Percentiles rank a stretch among this genome's conserved stretches.
phyloP scores from a whole-genome alignment of 2,113 vertebrate species.

The Nematolebias whitei region DNA sequence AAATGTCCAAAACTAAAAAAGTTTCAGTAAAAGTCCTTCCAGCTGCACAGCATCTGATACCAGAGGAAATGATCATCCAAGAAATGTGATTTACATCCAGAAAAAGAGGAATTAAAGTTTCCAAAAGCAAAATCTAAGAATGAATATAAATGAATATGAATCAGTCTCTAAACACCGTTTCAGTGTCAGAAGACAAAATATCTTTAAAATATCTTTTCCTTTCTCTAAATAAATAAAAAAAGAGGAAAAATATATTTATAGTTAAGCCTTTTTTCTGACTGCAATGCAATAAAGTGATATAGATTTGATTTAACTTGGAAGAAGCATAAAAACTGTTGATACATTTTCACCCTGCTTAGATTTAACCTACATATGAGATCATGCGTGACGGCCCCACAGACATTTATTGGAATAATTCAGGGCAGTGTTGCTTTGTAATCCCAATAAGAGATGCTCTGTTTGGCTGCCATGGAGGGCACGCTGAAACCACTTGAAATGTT shows the following conservation, averaged over 20 bases:
- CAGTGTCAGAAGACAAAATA: neutral
- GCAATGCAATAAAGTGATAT: neutral
- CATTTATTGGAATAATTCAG: conserved; percentile 59
- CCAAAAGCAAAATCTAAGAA: too few relatives aligned
- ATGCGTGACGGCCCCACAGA: conserved; percentile 46
- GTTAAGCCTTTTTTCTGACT: too few relatives aligned
- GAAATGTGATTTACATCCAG: too few relatives aligned
- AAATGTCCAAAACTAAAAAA: too few relatives aligned
- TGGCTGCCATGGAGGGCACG: conserved; percentile 11
- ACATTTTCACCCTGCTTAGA: conserved; percentile 3
- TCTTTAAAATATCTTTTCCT: neutral
- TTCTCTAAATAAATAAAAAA: too few relatives aligned
- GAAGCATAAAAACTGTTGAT: conserved; percentile 7
- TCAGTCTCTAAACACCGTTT: neutral
- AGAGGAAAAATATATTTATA: too few relatives aligned
- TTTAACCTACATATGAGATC: conserved; percentile 54
- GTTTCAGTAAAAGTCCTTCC: too few relatives aligned
- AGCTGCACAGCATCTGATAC: too few relatives aligned
- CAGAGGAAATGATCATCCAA: too few relatives aligned
- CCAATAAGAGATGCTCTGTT: conserved; percentile 59
- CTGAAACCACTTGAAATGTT: conserved; percentile 29
- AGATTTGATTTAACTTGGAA: neutral
- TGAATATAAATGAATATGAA: too few relatives aligned
- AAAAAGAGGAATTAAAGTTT: too few relatives aligned
- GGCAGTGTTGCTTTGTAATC: conserved; percentile 56